Base-by-base conservation (phyloP, 92 coral and sea anemone species). In the Umimayanthus kanabou region DNA sequence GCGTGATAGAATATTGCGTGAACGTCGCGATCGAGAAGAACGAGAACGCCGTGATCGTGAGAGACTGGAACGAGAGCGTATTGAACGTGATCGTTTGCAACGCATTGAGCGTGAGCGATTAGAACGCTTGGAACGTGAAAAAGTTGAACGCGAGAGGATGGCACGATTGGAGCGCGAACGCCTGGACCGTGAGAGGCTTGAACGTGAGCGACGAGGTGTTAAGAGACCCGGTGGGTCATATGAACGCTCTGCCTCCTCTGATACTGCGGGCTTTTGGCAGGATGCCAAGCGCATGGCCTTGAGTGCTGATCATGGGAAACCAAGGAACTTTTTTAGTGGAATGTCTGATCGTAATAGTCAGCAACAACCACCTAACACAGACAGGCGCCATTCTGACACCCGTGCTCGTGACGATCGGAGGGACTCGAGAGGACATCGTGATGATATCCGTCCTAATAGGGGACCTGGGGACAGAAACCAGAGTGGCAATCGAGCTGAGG, bases 31-130 rank as follows among this genome's bases (percentile, higher is more conserved):
- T 75, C 94, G 99, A 33, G 97, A 93, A 49, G 96, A 95, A 47
- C 96, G 99, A 87, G 99, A 97, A 69, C 91, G 99, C 50, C 92
- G 95, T 78, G 99, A 97, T 73, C 99, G 98, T 39, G 99, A 93
- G 89, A 91, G 94, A 77, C 45, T 92, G 0, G 92, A 92, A 73
- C 97, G 97, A 28, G 93, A 94, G 72, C 96, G 98, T 39, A 82
- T 90, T 39, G 99, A 97, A 87, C 96, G 95, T 29, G 98, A 95
- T 67, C 96, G 99, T 89, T 88, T 97, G 71, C 96, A 95, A 55
- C 95, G 99, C 83, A 89, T 97, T 49, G 97, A 95, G 74, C 98
- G 98, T 40, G 99, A 97, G 77, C 95, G 98, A 45, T 89, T 93
- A 67, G 92, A 93, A 77, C 97, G 98, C 75, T 93, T 84, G 57